Percentiles rank a stretch among this genome's conserved stretches.
phyloP scores from a whole-genome alignment of 2,797 vertebrate genomes.

The Mus minutoides region DNA sequence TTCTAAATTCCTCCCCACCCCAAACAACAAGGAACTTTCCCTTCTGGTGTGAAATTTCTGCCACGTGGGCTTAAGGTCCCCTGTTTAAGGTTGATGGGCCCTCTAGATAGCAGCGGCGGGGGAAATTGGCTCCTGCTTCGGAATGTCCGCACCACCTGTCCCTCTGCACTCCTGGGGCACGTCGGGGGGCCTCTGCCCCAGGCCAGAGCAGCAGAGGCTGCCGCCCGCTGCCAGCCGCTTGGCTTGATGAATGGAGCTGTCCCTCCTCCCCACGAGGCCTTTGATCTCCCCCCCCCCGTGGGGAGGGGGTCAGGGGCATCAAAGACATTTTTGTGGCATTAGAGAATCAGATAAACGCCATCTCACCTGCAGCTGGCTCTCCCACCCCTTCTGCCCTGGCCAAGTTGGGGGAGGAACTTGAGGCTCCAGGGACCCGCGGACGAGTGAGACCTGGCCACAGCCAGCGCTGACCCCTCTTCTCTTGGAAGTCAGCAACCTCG shows the following conservation, averaged over 20 bases:
- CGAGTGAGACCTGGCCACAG: not conserved
- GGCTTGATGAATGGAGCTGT: slow-evolving; percentile 82
- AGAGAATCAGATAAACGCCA: slow-evolving; percentile 82
- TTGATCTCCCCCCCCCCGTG: slow-evolving; percentile 77
- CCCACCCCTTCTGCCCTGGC: slow-evolving; percentile 62
- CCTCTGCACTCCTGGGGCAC: slow-evolving; percentile 63
- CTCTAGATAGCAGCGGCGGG: not conserved
- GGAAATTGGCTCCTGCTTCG: slow-evolving; percentile 31
- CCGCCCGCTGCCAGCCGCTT: slow-evolving; percentile 66
- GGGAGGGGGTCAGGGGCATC: slow-evolving; percentile 78
- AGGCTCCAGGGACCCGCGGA: slow-evolving; percentile 6
- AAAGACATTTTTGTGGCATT: slow-evolving; percentile 85
- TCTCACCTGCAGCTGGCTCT: slow-evolving; percentile 82
- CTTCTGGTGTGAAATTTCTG: not conserved
- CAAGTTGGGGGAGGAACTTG: slow-evolving; percentile 45
- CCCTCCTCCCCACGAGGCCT: slow-evolving; percentile 77
- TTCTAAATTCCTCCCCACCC: not conserved
- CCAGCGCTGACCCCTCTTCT: not conserved
- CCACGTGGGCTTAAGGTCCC: not conserved
- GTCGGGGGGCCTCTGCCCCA: slow-evolving; percentile 2
- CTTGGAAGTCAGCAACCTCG: not conserved
- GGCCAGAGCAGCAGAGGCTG: slow-evolving; percentile 35
- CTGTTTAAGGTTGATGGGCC: not conserved
- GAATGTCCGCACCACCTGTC: slow-evolving; percentile 75
- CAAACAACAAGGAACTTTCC: slow-evolving; percentile 2